Conservation (phyloP, 1,140 invertebrate genomes). For the Drosophila sp. region DNA sequence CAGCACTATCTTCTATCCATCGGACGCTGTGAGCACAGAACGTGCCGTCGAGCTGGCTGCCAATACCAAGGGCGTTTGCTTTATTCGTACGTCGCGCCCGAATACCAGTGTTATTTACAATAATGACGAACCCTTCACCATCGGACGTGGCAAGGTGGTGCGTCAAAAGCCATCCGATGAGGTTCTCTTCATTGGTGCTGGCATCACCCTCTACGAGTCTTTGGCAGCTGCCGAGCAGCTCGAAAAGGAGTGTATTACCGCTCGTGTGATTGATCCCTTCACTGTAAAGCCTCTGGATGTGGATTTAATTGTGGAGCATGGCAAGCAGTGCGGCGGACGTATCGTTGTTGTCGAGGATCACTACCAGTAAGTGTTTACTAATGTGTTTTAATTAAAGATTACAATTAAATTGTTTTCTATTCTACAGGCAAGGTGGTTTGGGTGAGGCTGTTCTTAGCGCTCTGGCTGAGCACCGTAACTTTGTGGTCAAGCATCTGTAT, state of each 20-base stretch:
- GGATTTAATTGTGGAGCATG: constrained; percentile 90
- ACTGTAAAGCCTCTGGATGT: constrained; percentile 98
- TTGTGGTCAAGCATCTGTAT: constrained; percentile 92
- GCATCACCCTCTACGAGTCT: constrained; percentile 96
- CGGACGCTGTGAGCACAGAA: constrained; percentile 97
- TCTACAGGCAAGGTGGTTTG: constrained; percentile 90
- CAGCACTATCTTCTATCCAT: constrained; percentile 98
- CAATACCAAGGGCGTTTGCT: constrained; percentile 97
- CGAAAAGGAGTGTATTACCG: constrained; percentile 87
- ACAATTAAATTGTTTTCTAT: not conserved
- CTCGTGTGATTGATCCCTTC: constrained; percentile 95
- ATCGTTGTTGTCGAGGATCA: constrained; percentile 98
- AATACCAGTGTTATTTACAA: constrained; percentile 94
- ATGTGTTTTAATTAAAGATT: not conserved
- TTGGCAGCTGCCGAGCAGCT: constrained; percentile 92
- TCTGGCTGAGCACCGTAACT: constrained; percentile 88
- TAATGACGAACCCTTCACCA: constrained; percentile 92
- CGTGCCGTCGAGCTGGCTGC: constrained; percentile 97
- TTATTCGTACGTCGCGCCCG: constrained; percentile 97
- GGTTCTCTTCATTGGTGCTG: constrained; percentile 94
- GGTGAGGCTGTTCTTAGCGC: constrained; percentile 96
- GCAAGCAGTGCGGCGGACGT: constrained; percentile 90
- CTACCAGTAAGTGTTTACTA: constrained; percentile 88
- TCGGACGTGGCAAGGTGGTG: constrained; percentile 93
- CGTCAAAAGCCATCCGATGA: constrained; percentile 89